A percentile compares a stretch with the other conserved stretches of the same genome.
Conservation (phyloP, 2,888 invertebrate genomes). For the Drosophila gaucha region DNA sequence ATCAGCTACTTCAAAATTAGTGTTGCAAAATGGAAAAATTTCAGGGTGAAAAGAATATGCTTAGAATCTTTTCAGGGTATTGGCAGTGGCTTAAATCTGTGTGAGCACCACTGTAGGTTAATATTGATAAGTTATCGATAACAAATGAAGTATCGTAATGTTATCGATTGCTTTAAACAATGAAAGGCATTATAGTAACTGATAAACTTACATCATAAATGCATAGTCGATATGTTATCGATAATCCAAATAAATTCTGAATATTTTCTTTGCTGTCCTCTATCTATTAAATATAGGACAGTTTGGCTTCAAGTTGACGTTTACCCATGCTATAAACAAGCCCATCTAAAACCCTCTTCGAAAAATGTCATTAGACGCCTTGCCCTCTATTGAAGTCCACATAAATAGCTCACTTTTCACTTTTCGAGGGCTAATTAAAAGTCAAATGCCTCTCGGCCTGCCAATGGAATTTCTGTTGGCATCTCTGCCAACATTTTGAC, state of each 20-base stretch:
- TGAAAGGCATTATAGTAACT: not conserved
- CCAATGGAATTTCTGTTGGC: conserved; percentile 10
- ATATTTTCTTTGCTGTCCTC: too few species aligned
- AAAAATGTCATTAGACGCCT: not conserved
- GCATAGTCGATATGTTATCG: not conserved
- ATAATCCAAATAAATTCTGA: too few species aligned
- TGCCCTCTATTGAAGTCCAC: not conserved
- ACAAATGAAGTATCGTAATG: not conserved
- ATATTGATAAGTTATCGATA: not conserved
- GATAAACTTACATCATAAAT: not conserved
- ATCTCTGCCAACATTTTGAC: conserved; percentile 21
- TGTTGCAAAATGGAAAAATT: too few species aligned
- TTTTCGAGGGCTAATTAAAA: conserved; percentile 42
- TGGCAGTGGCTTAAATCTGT: too few species aligned
- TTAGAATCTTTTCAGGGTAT: too few species aligned
- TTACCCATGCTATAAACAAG: not conserved
- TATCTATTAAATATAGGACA: too few species aligned
- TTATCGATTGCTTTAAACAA: not conserved
- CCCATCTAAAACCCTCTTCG: not conserved
- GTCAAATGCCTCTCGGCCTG: conserved; percentile 23
- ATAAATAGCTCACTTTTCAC: conserved; percentile 17
- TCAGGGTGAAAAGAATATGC: too few species aligned
- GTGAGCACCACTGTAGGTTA: too few species aligned
- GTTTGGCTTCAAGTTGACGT: too few species aligned
- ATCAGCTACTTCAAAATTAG: too few species aligned